phyloP scores from a whole-genome alignment of 2,797 vertebrate genomes.

The Aeoliscus strigatus region DNA sequence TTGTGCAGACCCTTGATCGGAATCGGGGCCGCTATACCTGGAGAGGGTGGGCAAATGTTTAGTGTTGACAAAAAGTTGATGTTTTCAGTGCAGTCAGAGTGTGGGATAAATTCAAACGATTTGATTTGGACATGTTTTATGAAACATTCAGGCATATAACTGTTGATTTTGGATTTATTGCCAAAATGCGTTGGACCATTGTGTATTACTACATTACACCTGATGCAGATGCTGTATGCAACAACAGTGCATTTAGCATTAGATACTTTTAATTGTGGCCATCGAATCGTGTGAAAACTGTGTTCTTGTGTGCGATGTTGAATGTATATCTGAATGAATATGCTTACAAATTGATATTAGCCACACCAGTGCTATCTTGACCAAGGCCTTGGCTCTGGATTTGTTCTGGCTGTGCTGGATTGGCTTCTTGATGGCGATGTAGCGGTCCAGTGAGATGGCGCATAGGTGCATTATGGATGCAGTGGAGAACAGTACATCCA shows the following conservation, averaged over 20 bases:
- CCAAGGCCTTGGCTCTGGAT: slow-evolving; percentile 87
- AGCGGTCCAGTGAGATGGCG: slow-evolving; percentile 96
- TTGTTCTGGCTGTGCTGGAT: slow-evolving; percentile 97
- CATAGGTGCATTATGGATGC: slow-evolving; percentile 99
- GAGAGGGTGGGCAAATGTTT: slow-evolving; percentile 37
- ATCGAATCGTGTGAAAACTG: not conserved
- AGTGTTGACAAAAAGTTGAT: no score
- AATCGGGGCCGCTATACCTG: slow-evolving; percentile 91
- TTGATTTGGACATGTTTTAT: no score
- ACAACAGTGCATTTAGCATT: no score
- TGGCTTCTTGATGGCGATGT: slow-evolving; percentile 96
- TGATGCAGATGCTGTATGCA: no score
- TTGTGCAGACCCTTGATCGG: slow-evolving; percentile 87
- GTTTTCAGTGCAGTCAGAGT: no score
- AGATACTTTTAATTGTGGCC: no score
- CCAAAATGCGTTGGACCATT: no score
- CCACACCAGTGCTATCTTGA: slow-evolving; percentile 95
- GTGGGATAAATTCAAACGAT: no score
- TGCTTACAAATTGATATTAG: slow-evolving; percentile 92
- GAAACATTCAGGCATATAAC: no score
- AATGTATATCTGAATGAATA: slow-evolving; percentile 18
- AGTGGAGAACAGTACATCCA: slow-evolving; percentile 96
- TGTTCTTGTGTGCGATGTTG: not conserved
- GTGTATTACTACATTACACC: no score
- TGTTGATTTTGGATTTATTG: no score